Conservation (phyloP, 35 echinoderm and acorn worm genomes). For the Patiria miniata region DNA sequence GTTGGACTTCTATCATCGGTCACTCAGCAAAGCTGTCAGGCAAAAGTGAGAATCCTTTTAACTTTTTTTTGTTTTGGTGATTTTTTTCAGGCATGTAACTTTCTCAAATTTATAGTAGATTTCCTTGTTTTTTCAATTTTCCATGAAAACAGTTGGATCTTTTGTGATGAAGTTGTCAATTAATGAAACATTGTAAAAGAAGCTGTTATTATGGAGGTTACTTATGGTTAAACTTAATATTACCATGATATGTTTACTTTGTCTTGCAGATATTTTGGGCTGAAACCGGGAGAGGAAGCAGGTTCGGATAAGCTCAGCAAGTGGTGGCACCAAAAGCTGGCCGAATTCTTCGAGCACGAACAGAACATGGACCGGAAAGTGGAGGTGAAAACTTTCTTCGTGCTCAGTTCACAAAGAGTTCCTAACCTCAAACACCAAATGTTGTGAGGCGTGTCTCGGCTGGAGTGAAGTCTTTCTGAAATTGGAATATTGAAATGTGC, state of each 20-base stretch:
- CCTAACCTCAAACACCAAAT: too few species aligned
- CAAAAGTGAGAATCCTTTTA: slow-evolving; percentile 73
- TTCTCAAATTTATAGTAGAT: too few species aligned
- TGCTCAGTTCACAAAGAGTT: not conserved
- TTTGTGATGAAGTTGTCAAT: too few species aligned
- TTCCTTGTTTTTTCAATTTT: too few species aligned
- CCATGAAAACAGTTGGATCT: too few species aligned
- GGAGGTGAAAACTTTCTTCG: slow-evolving; percentile 67
- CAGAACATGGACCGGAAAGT: slow-evolving; percentile 88
- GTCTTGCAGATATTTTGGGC: slow-evolving; percentile 35
- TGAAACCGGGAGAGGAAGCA: slow-evolving; percentile 3
- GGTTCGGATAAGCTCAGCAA: not conserved
- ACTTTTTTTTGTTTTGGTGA: not conserved
- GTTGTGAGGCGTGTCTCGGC: too few species aligned
- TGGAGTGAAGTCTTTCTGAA: too few species aligned
- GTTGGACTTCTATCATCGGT: slow-evolving; percentile 96
- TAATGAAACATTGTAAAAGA: too few species aligned
- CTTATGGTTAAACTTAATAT: too few species aligned
- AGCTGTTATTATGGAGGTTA: too few species aligned
- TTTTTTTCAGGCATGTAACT: not conserved
- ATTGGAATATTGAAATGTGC: too few species aligned
- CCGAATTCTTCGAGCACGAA: slow-evolving; percentile 83
- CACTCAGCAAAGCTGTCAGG: slow-evolving; percentile 91
- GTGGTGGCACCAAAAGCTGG: slow-evolving; percentile 91
- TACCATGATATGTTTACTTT: not conserved